These are phyloP conservation scores for Anas georgica DNA, from an alignment of 2,797 vertebrate genomes.

Conservation along the genomic window DNA sequence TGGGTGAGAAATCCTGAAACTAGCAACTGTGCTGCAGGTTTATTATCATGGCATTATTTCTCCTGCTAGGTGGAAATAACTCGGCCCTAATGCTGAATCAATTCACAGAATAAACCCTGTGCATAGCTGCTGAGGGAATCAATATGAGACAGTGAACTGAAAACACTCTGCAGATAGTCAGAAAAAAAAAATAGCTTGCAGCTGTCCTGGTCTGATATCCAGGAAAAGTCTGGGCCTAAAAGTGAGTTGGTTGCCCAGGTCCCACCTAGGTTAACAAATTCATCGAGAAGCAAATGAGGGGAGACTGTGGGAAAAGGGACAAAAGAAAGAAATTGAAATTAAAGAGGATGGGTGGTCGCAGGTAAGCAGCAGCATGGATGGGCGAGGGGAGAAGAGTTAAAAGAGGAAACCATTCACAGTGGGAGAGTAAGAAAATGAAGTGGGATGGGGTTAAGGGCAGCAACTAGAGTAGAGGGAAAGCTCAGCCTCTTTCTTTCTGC, in stretches of 20 bases:
- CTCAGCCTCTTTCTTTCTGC: not conserved
- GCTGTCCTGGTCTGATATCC: not conserved
- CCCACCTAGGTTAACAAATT: not conserved
- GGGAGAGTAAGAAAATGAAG: not conserved
- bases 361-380: not conserved
- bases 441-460: not conserved
- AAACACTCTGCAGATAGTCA: not conserved
- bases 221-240: not conserved
- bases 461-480: not conserved
- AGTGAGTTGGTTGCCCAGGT: not conserved
- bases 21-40: not conserved
- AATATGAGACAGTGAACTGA: not conserved
- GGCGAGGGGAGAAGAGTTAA: not conserved
- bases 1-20: not conserved
- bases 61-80: conserved; percentile 3
- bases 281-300: not conserved
- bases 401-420: not conserved
- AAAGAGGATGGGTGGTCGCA: not conserved
- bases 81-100: conserved; percentile 23
- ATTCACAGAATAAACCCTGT: conserved; percentile 30
- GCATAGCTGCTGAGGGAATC: conserved; percentile 24
- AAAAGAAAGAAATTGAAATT: not conserved
- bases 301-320: not conserved
- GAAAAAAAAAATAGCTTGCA: not conserved
- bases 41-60: conserved; percentile 2